These are phyloP conservation scores for Cartodere bifasciata DNA, from an alignment of 2,888 invertebrate genomes.

Conservation along the genomic window DNA sequence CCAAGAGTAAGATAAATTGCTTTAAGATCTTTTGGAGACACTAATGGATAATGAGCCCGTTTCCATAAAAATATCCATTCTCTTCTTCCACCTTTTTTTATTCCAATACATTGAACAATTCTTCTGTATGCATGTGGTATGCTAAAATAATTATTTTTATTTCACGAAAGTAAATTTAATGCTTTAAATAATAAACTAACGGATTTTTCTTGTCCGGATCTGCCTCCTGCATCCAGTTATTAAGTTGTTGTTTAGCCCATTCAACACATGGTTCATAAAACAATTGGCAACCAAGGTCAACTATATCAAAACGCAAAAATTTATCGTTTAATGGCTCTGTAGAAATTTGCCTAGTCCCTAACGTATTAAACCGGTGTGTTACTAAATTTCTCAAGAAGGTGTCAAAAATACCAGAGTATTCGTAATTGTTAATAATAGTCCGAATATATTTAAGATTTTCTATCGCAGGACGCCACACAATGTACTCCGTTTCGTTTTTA, in stretches of 20 bases:
- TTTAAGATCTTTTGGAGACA: conserved; percentile 41
- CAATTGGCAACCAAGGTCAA: conserved; percentile 46
- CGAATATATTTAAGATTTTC: conserved; percentile 42
- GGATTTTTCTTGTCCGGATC: conserved; percentile 29
- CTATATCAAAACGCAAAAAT: conserved; percentile 43
- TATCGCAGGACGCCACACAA: conserved; percentile 53
- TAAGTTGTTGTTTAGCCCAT: conserved; percentile 39
- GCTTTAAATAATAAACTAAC: conserved; percentile 19
- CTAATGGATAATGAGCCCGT: conserved; percentile 44
- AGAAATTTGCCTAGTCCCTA: conserved; percentile 40
- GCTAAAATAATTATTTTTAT: conserved; percentile 29
- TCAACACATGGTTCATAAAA: conserved; percentile 41
- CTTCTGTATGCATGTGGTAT: conserved; percentile 52
- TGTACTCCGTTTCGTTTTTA: conserved; percentile 46
- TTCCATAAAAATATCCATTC: conserved; percentile 64
- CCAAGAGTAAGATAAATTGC: conserved; percentile 39
- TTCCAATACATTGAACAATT: conserved; percentile 47
- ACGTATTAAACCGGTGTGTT: conserved; percentile 31
- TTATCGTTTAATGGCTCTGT: conserved; percentile 43
- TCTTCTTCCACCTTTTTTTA: conserved; percentile 47
- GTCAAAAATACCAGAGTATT: conserved; percentile 38
- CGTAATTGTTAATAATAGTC: conserved; percentile 37
- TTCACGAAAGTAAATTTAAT: not conserved
- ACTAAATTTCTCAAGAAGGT: conserved; percentile 25
- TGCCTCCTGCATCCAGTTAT: conserved; percentile 27